Evolutionary conservation across 2,797 vertebrate genomes (phyloP).

Genomic region (Halcyon chelicuti): DNA sequence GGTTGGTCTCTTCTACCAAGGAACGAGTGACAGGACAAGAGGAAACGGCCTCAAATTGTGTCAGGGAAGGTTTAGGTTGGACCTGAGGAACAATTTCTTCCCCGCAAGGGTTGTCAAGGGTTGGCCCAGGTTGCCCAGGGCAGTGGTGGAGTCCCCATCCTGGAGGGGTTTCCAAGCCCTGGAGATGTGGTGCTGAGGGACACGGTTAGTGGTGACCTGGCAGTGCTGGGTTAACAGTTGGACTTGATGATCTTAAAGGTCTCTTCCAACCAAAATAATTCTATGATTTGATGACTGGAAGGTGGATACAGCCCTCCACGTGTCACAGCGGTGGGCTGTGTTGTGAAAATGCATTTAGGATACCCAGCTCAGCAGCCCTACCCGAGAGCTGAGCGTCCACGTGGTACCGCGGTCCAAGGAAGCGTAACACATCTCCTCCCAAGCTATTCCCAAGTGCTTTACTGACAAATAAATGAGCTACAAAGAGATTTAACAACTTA

Average conservation of each 20-base stretch:
- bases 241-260: neutral
- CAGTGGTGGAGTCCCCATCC: neutral
- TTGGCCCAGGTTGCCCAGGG: neutral
- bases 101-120: neutral
- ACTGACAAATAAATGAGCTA: neutral
- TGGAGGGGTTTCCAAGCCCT: neutral
- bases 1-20: neutral
- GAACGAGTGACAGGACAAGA: neutral
- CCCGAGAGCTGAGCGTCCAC: neutral
- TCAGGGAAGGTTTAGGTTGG: neutral
- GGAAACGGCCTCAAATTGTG: neutral
- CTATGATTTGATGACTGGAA: neutral
- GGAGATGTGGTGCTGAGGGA: neutral
- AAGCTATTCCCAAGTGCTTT: neutral
- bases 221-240: neutral
- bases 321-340: accelerated
- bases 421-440: neutral
- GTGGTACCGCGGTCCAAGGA: neutral
- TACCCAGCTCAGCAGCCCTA: neutral
- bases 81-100: neutral
- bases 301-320: neutral
- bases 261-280: neutral
- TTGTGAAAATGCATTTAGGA: neutral
- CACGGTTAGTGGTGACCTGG: neutral
- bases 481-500: neutral